phyloP scores from a whole-genome alignment of 2,113 vertebrate genomes.

The Erythrocercus mccallii region DNA sequence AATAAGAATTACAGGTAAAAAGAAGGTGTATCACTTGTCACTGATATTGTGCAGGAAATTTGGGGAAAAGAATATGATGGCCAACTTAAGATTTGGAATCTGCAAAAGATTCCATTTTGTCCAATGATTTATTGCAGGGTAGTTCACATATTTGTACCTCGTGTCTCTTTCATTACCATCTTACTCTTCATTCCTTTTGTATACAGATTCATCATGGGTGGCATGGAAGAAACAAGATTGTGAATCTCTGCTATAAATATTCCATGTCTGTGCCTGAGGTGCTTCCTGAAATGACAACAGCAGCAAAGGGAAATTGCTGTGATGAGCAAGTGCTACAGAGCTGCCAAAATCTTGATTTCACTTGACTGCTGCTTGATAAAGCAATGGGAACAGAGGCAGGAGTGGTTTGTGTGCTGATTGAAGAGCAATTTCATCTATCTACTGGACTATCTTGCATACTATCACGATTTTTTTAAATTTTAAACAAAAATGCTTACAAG shows the following conservation, averaged over 20 bases:
- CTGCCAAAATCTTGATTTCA: background rate
- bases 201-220: accelerated
- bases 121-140: accelerated
- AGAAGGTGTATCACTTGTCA: background rate
- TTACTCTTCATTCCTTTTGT: background rate
- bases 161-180: background rate
- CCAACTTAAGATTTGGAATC: background rate
- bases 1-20: background rate
- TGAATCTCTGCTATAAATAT: background rate
- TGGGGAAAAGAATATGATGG: accelerated
- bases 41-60: background rate
- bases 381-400: background rate
- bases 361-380: background rate
- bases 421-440: background rate
- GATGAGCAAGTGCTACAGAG: background rate
- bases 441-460: background rate
- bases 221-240: background rate
- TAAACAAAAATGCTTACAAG: background rate
- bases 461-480: background rate
- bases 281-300: background rate
- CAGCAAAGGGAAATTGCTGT: background rate
- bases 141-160: accelerated
- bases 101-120: background rate
- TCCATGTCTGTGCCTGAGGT: background rate
- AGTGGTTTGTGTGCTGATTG: background rate